These are phyloP conservation scores for Aethina tumida DNA, from an alignment of 1,140 invertebrate species.

Conservation along the genomic window DNA sequence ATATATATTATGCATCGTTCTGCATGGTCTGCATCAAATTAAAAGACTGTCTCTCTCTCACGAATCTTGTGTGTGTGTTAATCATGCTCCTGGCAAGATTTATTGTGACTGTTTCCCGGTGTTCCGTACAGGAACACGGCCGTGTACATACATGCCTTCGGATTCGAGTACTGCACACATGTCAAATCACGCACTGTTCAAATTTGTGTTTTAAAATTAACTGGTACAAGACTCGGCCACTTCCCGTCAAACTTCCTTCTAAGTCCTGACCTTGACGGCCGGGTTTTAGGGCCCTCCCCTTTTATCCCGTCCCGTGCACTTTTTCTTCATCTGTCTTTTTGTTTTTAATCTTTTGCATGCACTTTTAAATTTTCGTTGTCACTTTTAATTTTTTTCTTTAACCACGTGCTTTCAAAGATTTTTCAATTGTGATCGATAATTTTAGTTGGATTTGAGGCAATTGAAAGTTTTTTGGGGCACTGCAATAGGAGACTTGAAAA, in stretches of 20 bases:
- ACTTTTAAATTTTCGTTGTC: slow-evolving; percentile 16
- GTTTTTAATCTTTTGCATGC: slow-evolving; percentile 22
- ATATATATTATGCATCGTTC: too few species aligned
- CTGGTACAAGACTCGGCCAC: slow-evolving; percentile 7
- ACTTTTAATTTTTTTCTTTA: slow-evolving; percentile 9
- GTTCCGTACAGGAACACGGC: too few species aligned
- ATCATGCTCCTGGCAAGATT: too few species aligned
- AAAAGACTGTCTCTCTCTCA: too few species aligned
- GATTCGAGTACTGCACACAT: too few species aligned
- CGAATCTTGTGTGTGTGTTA: too few species aligned
- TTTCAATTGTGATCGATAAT: slow-evolving; percentile 1
- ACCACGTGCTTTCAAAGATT: neutral
- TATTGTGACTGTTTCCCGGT: too few species aligned
- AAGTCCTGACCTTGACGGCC: slow-evolving; percentile 15
- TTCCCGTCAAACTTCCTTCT: slow-evolving; percentile 6
- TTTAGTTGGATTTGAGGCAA: neutral
- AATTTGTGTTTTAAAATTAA: slow-evolving; percentile 8
- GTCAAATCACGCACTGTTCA: too few species aligned
- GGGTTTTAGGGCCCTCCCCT: slow-evolving; percentile 26
- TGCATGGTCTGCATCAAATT: too few species aligned
- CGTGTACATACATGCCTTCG: too few species aligned
- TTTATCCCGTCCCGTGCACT: slow-evolving; percentile 24
- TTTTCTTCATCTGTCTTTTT: slow-evolving; percentile 23
- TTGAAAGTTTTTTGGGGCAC: too few species aligned
- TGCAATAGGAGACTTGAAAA: neutral